Percentiles rank a stretch among this genome's conserved stretches.
Evolutionary conservation across 2,888 invertebrate genomes (phyloP).

Genomic region (Eupithecia inturbata): DNA sequence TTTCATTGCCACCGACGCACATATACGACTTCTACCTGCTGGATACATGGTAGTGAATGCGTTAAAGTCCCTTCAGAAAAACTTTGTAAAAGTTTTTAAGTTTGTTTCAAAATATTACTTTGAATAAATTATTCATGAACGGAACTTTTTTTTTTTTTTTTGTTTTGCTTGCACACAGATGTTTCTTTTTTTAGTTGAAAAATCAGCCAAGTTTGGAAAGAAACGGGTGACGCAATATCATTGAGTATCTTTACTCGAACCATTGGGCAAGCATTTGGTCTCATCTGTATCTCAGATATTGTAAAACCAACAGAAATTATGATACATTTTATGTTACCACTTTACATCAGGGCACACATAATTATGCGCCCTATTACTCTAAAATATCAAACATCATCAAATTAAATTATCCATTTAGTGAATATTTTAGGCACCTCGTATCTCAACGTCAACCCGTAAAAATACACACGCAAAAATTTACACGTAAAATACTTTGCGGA

Average conservation of each 20-base stretch:
- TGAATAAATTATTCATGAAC: neutral
- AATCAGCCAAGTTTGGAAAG: no score
- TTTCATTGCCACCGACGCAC: no score
- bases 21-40: no score
- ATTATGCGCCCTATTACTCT: neutral
- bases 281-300: no score
- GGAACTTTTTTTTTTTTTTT: conserved; percentile 2
- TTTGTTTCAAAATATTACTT: neutral
- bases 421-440: neutral
- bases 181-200: neutral
- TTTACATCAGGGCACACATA: no score
- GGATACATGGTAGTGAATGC: no score
- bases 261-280: no score
- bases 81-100: neutral
- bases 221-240: no score
- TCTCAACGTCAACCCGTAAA: neutral
- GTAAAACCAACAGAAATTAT: no score
- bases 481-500: neutral
- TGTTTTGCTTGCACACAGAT: conserved; percentile 9
- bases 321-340: no score
- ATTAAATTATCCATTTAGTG: neutral
- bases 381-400: neutral
- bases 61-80: no score
- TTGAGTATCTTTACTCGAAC: no score
- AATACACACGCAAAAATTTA: neutral